Percentiles rank a stretch among this genome's conserved stretches.
Conservation (phyloP, 2,797 vertebrate genomes). For the Megaceryle alcyon region DNA sequence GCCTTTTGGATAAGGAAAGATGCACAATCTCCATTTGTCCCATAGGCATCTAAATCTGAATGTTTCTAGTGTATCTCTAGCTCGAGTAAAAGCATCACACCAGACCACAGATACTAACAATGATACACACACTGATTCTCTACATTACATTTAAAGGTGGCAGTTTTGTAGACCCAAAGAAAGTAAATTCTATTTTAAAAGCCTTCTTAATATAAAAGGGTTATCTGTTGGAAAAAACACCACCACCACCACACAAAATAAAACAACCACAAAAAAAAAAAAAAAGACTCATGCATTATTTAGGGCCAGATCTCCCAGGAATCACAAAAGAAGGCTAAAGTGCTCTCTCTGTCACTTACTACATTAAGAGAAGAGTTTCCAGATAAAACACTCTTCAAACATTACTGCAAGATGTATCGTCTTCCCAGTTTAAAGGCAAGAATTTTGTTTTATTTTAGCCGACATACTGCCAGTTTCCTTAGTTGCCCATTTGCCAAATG, state of each 20-base stretch:
- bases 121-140: not conserved
- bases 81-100: not conserved
- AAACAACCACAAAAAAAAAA: not conserved
- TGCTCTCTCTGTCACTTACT: not conserved
- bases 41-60: not conserved
- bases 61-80: not conserved
- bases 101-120: not conserved
- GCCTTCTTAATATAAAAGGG: not conserved
- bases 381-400: not conserved
- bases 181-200: not conserved
- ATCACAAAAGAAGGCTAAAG: not conserved
- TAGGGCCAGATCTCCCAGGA: not conserved
- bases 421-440: not conserved
- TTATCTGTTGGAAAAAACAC: not conserved
- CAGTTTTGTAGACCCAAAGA: not conserved
- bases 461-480: not conserved
- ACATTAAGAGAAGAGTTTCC: not conserved
- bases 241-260: not conserved
- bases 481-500: not conserved
- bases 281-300: not conserved
- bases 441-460: not conserved
- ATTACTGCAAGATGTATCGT: not conserved
- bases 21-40: not conserved
- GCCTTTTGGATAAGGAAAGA: not conserved
- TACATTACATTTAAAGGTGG: not conserved